Base-by-base conservation (phyloP, 2,888 invertebrate genomes). In the Thysanoteuthis rhombus region DNA sequence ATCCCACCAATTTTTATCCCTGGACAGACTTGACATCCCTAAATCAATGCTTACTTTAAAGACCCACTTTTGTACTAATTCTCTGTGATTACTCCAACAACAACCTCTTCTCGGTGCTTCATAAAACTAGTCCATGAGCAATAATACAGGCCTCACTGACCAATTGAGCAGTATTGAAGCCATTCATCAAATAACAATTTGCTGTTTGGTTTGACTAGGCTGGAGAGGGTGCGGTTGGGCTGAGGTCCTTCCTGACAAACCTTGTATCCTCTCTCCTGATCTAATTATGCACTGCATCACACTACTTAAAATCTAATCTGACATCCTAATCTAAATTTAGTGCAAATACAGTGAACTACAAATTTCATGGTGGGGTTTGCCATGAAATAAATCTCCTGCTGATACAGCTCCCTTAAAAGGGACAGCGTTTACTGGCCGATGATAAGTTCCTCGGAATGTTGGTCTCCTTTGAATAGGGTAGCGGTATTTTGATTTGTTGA, bases 111-210 rank as follows among this genome's bases (percentile, higher is more conserved):
- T n/a, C n/a, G 19, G 75, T n/a, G n/a, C n/a, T n/a, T n/a, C 75
- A 75, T 75, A 75, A 75, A 75, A 75, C 75, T 75, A 10, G 75
- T 75, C 75, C 12, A 36, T 75, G 75, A 75, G 36, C n/a, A 75
- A 75, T 75, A 75, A 75, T 16, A 75, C 75, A 75, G 75, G n/a
- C 75, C 16, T 75, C n/a, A 75, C 75, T 75, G 75, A 75, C 75
- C 75, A 75, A 75, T 75, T n/a, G 75, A n/a, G 75, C 75, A 75
- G n/a, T 19, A n/a, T 3, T 36, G 75, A 75, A 75, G 75, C 75
- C 75, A 75, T 75, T 75, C 75, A 75, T 75, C 75, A 75, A 75
- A n/a, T n/a, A 75, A 75, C 75, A 75, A 75, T 75, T 75, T 75
- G 12, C 16, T 36, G 75, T 75, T n/a, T 36, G 75, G 75, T 12